These are phyloP conservation scores for Trissolcus japonicus DNA, from an alignment of 2,888 invertebrate species.

Conservation along the genomic window DNA sequence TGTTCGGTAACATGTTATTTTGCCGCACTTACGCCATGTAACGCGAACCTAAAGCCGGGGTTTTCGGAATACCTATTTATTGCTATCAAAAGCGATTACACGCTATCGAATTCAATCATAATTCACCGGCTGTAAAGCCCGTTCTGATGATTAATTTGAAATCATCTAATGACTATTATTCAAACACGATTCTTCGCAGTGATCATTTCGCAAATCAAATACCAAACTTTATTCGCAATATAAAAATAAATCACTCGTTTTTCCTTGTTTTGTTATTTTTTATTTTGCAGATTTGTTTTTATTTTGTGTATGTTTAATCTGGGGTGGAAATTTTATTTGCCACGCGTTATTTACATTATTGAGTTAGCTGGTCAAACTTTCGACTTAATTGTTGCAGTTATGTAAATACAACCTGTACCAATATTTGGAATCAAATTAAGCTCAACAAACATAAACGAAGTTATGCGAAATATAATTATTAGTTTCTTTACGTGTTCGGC, in stretches of 20 bases:
- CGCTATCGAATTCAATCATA: constrained; percentile 36
- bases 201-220: background rate
- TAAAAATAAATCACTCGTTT: too few species aligned
- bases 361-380: constrained; percentile 15
- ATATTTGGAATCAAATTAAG: constrained; percentile 30
- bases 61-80: constrained; percentile 37
- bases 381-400: constrained; percentile 20
- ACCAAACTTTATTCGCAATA: too few species aligned
- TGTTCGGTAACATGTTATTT: constrained; percentile 44
- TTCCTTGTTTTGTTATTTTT: too few species aligned
- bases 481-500: constrained; percentile 27
- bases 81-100: constrained; percentile 42
- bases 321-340: too few species aligned
- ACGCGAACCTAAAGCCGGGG: constrained; percentile 23
- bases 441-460: constrained; percentile 30
- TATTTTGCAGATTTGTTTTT: background rate
- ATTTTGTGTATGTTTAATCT: constrained; percentile 3
- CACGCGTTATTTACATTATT: constrained; percentile 12
- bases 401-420: constrained; percentile 24
- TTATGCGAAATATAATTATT: constrained; percentile 30
- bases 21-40: constrained; percentile 20
- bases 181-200: background rate
- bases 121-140: background rate
- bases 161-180: constrained; percentile 7
- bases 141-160: constrained; percentile 7